These are phyloP conservation scores for Merodon equestris DNA, from an alignment of 2,888 invertebrate genomes.

Conservation along the genomic window DNA sequence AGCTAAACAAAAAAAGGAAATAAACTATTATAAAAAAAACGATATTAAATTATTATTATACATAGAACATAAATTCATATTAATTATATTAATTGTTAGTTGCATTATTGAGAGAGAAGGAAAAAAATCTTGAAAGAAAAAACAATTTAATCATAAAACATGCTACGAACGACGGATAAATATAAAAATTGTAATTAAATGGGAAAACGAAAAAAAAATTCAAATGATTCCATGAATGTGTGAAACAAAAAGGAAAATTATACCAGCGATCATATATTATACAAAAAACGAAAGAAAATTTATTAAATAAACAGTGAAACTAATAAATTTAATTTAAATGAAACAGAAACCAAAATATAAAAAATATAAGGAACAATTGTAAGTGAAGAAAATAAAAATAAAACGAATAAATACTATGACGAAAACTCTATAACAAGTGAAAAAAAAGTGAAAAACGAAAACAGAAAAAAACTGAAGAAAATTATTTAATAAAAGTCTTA, in stretches of 20 bases:
- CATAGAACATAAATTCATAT: slow-evolving; percentile 62
- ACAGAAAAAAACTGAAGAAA: slow-evolving; percentile 44
- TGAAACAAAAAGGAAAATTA: slow-evolving; percentile 65
- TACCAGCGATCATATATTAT: slow-evolving; percentile 68
- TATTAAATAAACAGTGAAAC: slow-evolving; percentile 42
- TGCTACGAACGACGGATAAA: slow-evolving; percentile 25
- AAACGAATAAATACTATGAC: slow-evolving; percentile 25
- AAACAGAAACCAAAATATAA: no score
- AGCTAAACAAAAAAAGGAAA: slow-evolving; percentile 23
- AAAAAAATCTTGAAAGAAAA: slow-evolving; percentile 31
- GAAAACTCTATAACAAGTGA: slow-evolving; percentile 54
- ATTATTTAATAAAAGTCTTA: slow-evolving; percentile 65
- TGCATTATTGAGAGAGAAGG: slow-evolving; percentile 55
- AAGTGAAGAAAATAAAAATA: slow-evolving; percentile 35
- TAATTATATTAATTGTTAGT: slow-evolving; percentile 63
- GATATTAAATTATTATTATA: slow-evolving; percentile 64
- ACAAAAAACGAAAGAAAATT: slow-evolving; percentile 42
- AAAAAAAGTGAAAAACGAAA: slow-evolving; percentile 27
- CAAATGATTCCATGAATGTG: slow-evolving; percentile 51
- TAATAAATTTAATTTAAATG: slow-evolving; percentile 31
- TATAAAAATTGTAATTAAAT: slow-evolving; percentile 37
- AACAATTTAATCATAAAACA: slow-evolving; percentile 38
- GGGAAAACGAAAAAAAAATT: slow-evolving; percentile 30
- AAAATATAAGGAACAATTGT: slow-evolving; percentile 61
- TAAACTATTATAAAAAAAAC: slow-evolving; percentile 9